Conservation (phyloP, 2,888 invertebrate species). For the Sepioteuthis lessoniana region DNA sequence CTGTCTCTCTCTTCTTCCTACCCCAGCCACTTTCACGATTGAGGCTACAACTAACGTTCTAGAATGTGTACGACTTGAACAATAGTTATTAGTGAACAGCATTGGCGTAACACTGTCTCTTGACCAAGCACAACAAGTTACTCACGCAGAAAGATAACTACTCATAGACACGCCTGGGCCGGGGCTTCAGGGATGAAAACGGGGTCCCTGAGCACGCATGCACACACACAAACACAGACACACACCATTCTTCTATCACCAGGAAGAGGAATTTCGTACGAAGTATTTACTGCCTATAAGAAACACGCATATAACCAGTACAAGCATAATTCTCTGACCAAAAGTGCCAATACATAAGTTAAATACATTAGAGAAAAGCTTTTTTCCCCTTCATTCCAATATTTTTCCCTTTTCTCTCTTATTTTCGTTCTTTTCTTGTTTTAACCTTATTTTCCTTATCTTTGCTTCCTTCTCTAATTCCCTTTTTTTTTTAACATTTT, state of each 20-base stretch:
- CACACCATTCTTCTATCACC: not conserved
- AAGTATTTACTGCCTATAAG: not conserved
- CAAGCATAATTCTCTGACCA: not conserved
- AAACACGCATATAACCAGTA: not conserved
- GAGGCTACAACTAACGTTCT: not conserved
- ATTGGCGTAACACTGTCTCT: not conserved
- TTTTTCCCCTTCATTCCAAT: too few species aligned
- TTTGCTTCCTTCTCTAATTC: not conserved
- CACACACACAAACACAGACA: not conserved
- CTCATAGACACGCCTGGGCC: not conserved
- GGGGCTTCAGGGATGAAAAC: not conserved
- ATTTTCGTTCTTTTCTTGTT: too few species aligned
- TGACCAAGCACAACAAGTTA: not conserved
- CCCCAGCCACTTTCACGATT: not conserved
- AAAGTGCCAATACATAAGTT: too few species aligned
- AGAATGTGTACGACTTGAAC: not conserved
- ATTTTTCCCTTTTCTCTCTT: too few species aligned
- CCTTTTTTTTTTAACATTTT: not conserved
- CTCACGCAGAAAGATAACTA: constrained; percentile 3
- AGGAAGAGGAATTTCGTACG: not conserved
- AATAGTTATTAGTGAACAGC: not conserved
- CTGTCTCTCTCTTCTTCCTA: not conserved
- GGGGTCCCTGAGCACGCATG: not conserved
- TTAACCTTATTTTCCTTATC: too few species aligned
- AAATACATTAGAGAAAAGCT: too few species aligned